These are phyloP conservation scores for Callaeas wilsoni DNA, from an alignment of 2,113 vertebrate genomes.

Conservation along the genomic window DNA sequence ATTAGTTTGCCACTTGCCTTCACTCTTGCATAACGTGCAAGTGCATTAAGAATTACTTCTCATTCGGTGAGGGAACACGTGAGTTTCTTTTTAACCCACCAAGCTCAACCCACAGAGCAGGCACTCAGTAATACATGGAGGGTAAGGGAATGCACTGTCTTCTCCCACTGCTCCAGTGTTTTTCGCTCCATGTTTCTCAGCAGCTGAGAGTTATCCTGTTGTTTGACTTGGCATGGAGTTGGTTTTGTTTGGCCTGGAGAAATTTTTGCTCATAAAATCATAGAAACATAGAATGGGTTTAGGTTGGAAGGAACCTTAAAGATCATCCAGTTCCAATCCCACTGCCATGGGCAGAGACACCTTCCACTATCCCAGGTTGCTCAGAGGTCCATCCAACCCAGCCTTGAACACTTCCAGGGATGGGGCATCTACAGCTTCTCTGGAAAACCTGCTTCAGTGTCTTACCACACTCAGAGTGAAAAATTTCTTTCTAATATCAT, in stretches of 20 bases:
- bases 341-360: not conserved
- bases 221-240: not conserved
- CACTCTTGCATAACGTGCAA: not conserved
- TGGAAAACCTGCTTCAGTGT: not conserved
- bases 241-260: not conserved
- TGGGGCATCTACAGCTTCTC: not conserved
- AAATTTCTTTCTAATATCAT: not conserved
- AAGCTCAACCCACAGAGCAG: not conserved
- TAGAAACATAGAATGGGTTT: not conserved
- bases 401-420: not conserved
- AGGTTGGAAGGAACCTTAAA: not conserved
- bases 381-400: not conserved
- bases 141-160: not conserved
- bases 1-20: not conserved
- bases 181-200: not conserved
- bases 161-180: not conserved
- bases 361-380: not conserved
- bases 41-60: not conserved
- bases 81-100: not conserved
- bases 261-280: not conserved
- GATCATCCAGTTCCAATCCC: not conserved
- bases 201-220: not conserved
- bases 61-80: fast-evolving
- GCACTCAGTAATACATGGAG: no score
- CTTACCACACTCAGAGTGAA: not conserved